These are phyloP conservation scores for Apostichopus leukothele DNA, from an alignment of 53 echinoderm and acorn worm genomes.

Conservation along the genomic window DNA sequence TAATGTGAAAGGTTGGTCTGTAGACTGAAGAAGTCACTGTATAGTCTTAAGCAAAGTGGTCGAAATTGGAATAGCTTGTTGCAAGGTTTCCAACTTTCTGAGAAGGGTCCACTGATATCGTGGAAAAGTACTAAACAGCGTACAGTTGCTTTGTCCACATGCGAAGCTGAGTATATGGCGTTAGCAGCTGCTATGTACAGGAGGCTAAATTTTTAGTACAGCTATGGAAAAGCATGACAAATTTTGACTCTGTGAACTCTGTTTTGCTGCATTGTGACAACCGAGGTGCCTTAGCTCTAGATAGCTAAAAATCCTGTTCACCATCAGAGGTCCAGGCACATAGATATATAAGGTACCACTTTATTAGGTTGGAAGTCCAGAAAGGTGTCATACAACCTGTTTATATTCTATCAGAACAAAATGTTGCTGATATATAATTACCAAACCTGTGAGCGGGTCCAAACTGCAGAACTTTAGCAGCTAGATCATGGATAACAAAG, in stretches of 20 bases:
- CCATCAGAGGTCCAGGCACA: constrained; percentile 32
- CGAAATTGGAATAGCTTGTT: constrained; percentile 51
- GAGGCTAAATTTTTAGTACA: constrained; percentile 48
- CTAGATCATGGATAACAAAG: not conserved
- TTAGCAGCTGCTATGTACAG: constrained; percentile 40
- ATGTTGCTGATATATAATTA: constrained; percentile 21
- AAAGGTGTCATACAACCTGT: not conserved
- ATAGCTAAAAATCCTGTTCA: constrained; percentile 36
- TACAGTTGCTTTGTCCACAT: constrained; percentile 48
- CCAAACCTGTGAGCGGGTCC: not conserved
- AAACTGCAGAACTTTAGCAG: not conserved
- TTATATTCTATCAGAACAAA: not conserved
- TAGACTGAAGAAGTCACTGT: constrained; percentile 55
- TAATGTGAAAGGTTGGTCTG: constrained; percentile 37
- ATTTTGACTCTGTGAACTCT: not conserved
- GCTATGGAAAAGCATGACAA: constrained; percentile 37
- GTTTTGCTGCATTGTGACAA: constrained; percentile 22
- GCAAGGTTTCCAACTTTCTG: constrained; percentile 47
- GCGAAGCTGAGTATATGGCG: constrained; percentile 51
- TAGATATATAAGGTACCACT: not conserved
- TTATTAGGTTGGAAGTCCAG: constrained; percentile 10
- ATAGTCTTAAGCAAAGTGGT: constrained; percentile 62
- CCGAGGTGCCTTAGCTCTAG: constrained; percentile 25
- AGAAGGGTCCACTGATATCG: constrained; percentile 45
- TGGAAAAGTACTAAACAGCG: constrained; percentile 47